Evolutionary conservation across 2,113 vertebrate species (phyloP), one percentile per base, ranked within the genome.

Genomic region (Gila orcuttii): DNA sequence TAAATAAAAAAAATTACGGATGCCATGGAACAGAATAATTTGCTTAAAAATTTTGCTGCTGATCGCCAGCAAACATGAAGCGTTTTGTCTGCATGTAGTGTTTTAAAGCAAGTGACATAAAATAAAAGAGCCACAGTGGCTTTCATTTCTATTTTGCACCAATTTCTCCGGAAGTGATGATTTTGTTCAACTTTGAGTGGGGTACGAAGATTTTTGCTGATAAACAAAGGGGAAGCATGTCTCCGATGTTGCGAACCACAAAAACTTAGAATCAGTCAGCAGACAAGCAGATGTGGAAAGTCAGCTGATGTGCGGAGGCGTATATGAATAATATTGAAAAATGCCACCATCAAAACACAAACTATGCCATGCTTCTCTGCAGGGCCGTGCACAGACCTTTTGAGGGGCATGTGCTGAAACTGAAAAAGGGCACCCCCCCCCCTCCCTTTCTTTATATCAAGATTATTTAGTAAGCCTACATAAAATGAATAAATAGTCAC

Each of bases 251-350:
- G 76, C 69, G 33, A 84, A 80, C 76, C 83, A 69, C 75, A 88
- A 15, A 82, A 85, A 88, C 85, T 82, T 47, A 87, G 71, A 83
- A 84, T 87, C 82, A 82, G 81, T 79, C 83, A 87, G 88, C 60
- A 82, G 88, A 78, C 52, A 64, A 79, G 73, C 83, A 86, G 83
- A 86, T 85, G 86, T 85, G 88, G 83, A 87, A 83, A 87, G 75
- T 85, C 83, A 79, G 36, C 88, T 79, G 88, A 85, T 87, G 79
- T 85, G 85, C 69, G 79, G 79, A 85, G 78, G 83, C 50, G 71
- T 82, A 33, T 86, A 52, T 13, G 64, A 64, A 86, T 82, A 66
- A 78, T 33, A 77, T n/a, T 33, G 19, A 68, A 50, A 85, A 82
- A 19, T 9, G 5, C 25, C 60, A 15, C 36, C 13, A 36, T 52